Percentiles rank a stretch among this genome's conserved stretches.
These are phyloP conservation scores for Psilopogon haemacephalus DNA, from an alignment of 2,113 vertebrate genomes.

Conservation along the genomic window DNA sequence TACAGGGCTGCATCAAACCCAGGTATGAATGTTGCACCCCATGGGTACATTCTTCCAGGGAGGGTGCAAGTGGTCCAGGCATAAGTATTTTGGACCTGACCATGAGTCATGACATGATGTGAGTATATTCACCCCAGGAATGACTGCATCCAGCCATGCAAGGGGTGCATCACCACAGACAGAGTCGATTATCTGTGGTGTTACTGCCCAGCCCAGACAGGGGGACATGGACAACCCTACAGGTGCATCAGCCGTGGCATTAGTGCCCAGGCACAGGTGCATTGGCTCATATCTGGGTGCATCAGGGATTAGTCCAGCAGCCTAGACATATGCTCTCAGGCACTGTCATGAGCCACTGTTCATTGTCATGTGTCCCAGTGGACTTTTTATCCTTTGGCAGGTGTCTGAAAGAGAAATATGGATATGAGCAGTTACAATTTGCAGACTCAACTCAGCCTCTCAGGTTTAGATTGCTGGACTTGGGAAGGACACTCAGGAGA, in stretches of 20 bases:
- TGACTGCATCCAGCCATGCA: fast-evolving
- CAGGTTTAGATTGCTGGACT: not conserved
- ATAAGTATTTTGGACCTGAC: not conserved
- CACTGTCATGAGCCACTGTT: not conserved
- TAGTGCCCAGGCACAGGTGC: fast-evolving
- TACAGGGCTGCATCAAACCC: not conserved
- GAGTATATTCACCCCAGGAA: not conserved
- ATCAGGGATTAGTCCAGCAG: not conserved
- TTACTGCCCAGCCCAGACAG: not conserved
- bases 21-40: not conserved
- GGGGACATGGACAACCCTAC: too few species aligned
- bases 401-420: not conserved
- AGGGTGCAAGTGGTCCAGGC: fast-evolving
- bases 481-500: not conserved
- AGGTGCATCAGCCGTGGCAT: not conserved
- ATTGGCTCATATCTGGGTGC: fast-evolving
- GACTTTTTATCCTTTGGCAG: not conserved
- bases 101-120: fast-evolving
- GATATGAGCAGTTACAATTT: not conserved
- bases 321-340: fast-evolving
- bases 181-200: fast-evolving
- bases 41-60: fast-evolving
- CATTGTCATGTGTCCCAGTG: not conserved
- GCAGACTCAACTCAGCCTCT: not conserved
- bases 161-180: not conserved